These are phyloP conservation scores for Leucophenga montana DNA, from an alignment of 2,888 invertebrate genomes.

Conservation along the genomic window DNA sequence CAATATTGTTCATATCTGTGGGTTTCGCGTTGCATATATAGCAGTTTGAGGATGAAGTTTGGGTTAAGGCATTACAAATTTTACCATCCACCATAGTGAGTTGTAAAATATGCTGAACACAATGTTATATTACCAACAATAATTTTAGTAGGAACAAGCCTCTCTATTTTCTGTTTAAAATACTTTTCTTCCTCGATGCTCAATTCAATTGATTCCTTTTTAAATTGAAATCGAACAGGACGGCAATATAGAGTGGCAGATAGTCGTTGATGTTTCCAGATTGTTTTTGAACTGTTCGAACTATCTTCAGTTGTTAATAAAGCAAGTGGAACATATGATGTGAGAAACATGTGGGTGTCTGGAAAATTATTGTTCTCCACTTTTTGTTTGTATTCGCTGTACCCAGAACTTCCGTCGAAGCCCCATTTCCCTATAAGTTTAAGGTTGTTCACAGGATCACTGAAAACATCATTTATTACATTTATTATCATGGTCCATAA, in stretches of 20 bases:
- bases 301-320: no score
- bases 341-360: no score
- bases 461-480: not conserved
- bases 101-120: not conserved
- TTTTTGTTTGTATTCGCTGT: conserved; percentile 40
- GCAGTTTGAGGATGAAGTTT: not conserved
- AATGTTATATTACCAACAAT: not conserved
- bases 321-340: no score
- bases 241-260: no score
- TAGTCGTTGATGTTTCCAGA: no score
- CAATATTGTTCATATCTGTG: conserved; percentile 4
- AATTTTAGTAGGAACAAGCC: not conserved
- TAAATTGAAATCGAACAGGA: no score
- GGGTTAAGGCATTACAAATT: conserved; percentile 1
- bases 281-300: no score
- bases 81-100: conserved; percentile 20
- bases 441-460: conserved; percentile 27
- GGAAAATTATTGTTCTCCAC: conserved; percentile 31
- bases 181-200: no score
- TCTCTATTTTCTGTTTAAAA: no score
- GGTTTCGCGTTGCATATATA: conserved; percentile 7
- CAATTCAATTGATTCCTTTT: no score
- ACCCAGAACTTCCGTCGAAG: conserved; percentile 36
- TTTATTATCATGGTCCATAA: no score
- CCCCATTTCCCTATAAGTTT: conserved; percentile 36